Base-by-base conservation (phyloP, 2,888 invertebrate species). In the Eupithecia inturbata region DNA sequence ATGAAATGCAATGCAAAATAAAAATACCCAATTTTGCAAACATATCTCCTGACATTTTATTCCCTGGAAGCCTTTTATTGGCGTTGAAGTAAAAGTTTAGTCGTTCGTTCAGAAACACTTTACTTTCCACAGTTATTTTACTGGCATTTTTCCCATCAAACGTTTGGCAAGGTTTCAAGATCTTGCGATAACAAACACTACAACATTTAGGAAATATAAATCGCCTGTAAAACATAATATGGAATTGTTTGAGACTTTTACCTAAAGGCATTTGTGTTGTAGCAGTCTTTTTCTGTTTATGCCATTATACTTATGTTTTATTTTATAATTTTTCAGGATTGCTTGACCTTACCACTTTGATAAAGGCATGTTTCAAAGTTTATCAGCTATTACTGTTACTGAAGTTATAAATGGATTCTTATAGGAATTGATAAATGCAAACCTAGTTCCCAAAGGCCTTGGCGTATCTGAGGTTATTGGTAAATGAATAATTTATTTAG, bases 111-210 rank as follows among this genome's bases (percentile, higher is more conserved):
- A 62, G 9, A 14, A 64, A 9, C 28, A 9, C 6, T 3, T 66
- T 70, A 63, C 53, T 22, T 53, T 33, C 71, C 74, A 26, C 62
- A 69, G 71, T 66, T 69, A 71, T 75, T 75, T 75, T 67, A 72
- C 69, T 69, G 72, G 41, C 69, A 26, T 63, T 71, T 70, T 67
- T 36, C 49, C 66, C 60, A 22, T 60, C 49, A 72, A 74, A 70
- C 62, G 63, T 60, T 75, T 75, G 72, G 75, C 72, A 72, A 62
- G n/a, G 31, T 67, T 69, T 69, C 71, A 74, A 74, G 71, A 74
- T 71, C 66, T 45, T 67, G 49, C 66, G 71, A 69, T 69, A 71
- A 69, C 45, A 45, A 66, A 66, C 31, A 31, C 60, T 31, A 60
- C 41, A 41, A 41, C 39, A 36, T 68, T 68, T 71, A 57, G 36